phyloP scores from a whole-genome alignment of 2,113 vertebrate species.

The Promerops cafer region DNA sequence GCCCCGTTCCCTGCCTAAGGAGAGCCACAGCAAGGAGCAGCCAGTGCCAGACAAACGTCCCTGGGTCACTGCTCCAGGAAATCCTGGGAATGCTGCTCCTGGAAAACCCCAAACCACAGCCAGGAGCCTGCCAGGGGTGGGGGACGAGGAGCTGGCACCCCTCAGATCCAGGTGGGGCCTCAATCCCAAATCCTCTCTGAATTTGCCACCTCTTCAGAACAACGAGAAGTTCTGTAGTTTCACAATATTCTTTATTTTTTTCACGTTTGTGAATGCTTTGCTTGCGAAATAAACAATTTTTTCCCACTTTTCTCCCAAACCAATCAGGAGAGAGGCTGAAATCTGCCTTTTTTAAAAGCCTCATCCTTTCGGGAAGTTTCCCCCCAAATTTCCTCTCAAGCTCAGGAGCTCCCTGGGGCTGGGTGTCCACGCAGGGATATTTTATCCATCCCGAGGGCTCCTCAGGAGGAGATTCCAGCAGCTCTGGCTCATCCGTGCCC shows the following conservation, averaged over 20 bases:
- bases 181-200: neutral
- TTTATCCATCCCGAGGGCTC: neutral
- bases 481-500: neutral
- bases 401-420: too few species aligned
- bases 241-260: too few species aligned
- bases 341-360: neutral
- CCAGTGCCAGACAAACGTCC: neutral
- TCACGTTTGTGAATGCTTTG: too few species aligned
- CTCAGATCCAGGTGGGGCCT: too few species aligned
- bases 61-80: neutral
- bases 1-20: neutral
- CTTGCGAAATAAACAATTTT: too few species aligned
- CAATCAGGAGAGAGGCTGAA: neutral
- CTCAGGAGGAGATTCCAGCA: neutral
- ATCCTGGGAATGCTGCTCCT: fast-evolving
- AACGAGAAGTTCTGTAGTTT: too few species aligned
- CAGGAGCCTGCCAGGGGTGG: too few species aligned
- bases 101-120: too few species aligned
- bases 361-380: neutral
- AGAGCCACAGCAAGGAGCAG: neutral
- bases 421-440: neutral
- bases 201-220: neutral
- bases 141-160: too few species aligned
- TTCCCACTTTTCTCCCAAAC: neutral
- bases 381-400: neutral